phyloP scores from a whole-genome alignment of 1,140 invertebrate species.

The Nasonia longicornis region DNA sequence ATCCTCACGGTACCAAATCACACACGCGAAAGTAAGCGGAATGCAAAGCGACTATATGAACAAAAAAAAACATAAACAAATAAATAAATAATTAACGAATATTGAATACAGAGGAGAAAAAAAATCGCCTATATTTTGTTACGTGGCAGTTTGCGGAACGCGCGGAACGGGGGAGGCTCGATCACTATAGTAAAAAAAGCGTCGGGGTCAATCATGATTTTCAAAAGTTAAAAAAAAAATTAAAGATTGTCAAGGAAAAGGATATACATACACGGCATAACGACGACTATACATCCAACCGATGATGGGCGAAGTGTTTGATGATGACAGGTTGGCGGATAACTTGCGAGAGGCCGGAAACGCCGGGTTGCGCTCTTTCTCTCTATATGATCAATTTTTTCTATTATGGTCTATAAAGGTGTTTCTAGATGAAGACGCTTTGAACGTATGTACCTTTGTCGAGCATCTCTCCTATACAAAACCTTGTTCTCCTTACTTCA shows the following conservation, averaged over 20 bases:
- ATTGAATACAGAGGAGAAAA: conserved; percentile 21
- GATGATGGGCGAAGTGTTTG: not conserved
- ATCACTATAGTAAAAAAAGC: conserved; percentile 29
- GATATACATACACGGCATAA: too few species aligned
- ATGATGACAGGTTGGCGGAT: conserved; percentile 49
- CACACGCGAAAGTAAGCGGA: conserved; percentile 36
- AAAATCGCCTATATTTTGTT: conserved; percentile 43
- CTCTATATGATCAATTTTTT: conserved; percentile 56
- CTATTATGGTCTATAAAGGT: conserved; percentile 49
- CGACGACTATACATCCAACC: conserved; percentile 44
- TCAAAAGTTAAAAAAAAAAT: conserved; percentile 1
- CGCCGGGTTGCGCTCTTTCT: conserved; percentile 56
- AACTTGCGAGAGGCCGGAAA: conserved; percentile 59
- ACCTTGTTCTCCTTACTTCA: conserved; percentile 40
- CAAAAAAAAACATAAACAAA: conserved; percentile 4
- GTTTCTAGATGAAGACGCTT: conserved; percentile 57
- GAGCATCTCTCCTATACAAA: conserved; percentile 42
- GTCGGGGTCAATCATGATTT: conserved; percentile 15
- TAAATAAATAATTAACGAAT: conserved; percentile 1
- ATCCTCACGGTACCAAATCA: conserved; percentile 38
- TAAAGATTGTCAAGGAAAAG: conserved; percentile 39
- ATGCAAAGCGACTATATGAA: conserved; percentile 29
- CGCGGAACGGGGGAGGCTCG: conserved; percentile 25
- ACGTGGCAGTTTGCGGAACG: conserved; percentile 23
- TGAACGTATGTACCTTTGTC: conserved; percentile 50